phyloP scores from a whole-genome alignment of 2,113 vertebrate genomes.

The Notechis scutatus region DNA sequence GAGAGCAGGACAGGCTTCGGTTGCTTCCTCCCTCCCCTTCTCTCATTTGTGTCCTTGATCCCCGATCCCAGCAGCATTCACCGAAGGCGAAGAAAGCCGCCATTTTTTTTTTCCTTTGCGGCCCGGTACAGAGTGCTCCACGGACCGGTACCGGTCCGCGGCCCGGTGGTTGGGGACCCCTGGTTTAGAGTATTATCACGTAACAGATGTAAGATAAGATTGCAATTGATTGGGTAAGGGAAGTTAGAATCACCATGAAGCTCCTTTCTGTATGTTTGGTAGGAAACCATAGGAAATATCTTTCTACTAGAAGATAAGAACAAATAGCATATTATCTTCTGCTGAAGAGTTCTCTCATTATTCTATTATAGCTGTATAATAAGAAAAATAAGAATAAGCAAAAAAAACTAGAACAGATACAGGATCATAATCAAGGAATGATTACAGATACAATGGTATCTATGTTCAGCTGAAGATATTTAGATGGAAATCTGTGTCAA shows the following conservation, averaged over 20 bases:
- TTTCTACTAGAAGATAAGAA: not conserved
- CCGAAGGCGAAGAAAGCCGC: no score
- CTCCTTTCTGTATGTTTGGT: not conserved
- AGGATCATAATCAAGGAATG: not conserved
- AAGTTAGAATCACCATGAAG: not conserved
- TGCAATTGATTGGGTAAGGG: not conserved
- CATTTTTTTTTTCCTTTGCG: no score
- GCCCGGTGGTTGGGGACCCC: no score
- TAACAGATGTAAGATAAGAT: not conserved
- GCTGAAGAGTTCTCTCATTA: not conserved
- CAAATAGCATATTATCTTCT: not conserved
- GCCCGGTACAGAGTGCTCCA: no score
- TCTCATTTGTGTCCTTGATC: no score
- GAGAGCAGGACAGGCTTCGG: no score
- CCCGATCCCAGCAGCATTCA: no score
- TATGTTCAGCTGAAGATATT: not conserved
- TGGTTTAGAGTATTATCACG: not conserved
- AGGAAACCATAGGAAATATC: not conserved
- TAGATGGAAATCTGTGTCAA: not conserved
- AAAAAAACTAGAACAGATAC: not conserved
- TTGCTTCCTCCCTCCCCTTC: no score
- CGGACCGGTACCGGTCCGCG: no score
- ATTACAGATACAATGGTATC: not conserved
- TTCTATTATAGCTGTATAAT: not conserved
- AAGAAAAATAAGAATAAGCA: not conserved